phyloP scores from a whole-genome alignment of 2,888 invertebrate species.

The Heliconius cydno region DNA sequence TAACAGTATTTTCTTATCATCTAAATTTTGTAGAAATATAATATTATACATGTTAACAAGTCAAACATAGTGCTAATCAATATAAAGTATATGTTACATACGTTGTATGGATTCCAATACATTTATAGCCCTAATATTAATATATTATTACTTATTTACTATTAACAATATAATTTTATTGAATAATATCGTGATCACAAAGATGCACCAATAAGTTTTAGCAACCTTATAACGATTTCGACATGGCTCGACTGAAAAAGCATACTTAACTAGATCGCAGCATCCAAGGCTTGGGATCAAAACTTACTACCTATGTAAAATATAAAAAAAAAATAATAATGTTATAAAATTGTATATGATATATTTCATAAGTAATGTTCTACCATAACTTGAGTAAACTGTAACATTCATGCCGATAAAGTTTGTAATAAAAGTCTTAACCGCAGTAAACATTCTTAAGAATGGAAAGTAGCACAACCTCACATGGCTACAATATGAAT shows the following conservation, averaged over 20 bases:
- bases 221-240: neutral
- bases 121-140: neutral
- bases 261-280: neutral
- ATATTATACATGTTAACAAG: neutral
- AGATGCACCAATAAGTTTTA: neutral
- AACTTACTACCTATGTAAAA: neutral
- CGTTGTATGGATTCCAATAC: neutral
- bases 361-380: neutral
- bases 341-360: neutral
- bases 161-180: neutral
- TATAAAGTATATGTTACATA: neutral
- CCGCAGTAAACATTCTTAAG: slow-evolving; percentile 18
- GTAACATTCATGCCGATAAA: neutral
- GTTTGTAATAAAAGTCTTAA: slow-evolving; percentile 3
- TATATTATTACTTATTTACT: neutral
- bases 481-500: slow-evolving; percentile 41
- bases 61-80: neutral
- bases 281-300: neutral
- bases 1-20: neutral
- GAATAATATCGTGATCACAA: neutral
- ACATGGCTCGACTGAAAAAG: neutral
- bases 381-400: slow-evolving; percentile 6
- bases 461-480: slow-evolving; percentile 36
- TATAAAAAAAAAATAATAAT: neutral
- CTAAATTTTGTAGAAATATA: neutral